Evolutionary conservation across 2,797 vertebrate species (phyloP).

Genomic region (Falco columbarius): DNA sequence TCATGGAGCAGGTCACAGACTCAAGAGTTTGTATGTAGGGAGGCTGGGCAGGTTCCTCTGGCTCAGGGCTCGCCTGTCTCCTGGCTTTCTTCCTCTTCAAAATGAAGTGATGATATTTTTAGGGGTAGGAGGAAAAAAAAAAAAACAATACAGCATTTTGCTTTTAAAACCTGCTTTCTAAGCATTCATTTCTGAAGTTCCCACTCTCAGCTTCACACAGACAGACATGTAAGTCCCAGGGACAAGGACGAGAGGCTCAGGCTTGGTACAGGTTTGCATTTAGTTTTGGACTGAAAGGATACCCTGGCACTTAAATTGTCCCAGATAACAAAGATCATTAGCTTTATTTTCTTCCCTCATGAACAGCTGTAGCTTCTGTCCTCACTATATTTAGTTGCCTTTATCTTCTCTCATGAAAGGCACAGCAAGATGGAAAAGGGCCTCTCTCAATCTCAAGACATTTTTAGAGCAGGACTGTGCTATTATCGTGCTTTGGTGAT

Average conservation of each 20-base stretch:
- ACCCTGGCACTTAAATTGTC: neutral
- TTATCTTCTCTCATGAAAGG: neutral
- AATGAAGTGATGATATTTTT: neutral
- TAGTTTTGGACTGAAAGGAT: neutral
- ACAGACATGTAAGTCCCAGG: neutral
- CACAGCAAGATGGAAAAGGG: neutral
- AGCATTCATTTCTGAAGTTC: neutral
- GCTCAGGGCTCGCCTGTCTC: neutral
- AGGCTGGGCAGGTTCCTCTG: neutral
- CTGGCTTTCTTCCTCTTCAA: neutral
- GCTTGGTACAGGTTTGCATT: neutral
- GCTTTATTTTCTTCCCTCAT: neutral
- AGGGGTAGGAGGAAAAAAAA: fast-evolving
- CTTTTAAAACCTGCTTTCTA: neutral
- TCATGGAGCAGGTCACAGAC: neutral
- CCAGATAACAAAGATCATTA: neutral
- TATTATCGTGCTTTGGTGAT: neutral
- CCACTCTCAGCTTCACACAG: neutral
- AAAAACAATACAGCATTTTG: neutral
- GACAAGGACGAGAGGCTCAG: fast-evolving
- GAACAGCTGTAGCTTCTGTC: neutral
- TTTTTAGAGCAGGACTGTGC: neutral
- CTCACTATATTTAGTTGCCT: neutral
- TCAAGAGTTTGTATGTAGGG: neutral
- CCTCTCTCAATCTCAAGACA: neutral